Evolutionary conservation across 64 coral and sea anemone genomes (phyloP).

Genomic region (Montipora capricornis): DNA sequence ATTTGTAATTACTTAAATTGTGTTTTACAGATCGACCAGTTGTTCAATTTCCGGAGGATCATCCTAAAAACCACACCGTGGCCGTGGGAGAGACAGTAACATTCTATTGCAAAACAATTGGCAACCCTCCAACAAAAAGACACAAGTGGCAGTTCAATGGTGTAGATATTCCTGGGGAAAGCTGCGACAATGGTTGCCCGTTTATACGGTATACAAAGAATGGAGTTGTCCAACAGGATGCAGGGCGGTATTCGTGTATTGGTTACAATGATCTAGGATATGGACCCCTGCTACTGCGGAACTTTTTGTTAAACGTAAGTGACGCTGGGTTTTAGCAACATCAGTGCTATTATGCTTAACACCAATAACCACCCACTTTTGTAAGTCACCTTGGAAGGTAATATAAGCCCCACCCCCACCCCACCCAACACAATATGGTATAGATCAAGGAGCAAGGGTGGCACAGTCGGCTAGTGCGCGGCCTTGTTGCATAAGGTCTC

Average conservation of each 20-base stretch:
- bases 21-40: slow-evolving; percentile 81
- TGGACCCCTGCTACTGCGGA: slow-evolving; percentile 67
- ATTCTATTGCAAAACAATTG: slow-evolving; percentile 78
- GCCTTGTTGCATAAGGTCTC: too few relatives aligned
- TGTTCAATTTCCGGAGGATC: slow-evolving; percentile 63
- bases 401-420: too few relatives aligned
- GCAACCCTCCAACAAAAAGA: slow-evolving; percentile 49
- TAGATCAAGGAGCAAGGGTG: too few relatives aligned
- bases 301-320: slow-evolving; percentile 81
- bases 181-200: background rate
- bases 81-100: slow-evolving; percentile 28
- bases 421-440: too few relatives aligned
- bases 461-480: too few relatives aligned
- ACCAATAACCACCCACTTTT: too few relatives aligned
- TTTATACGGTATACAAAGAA: background rate
- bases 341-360: too few relatives aligned
- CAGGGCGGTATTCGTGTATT: slow-evolving; percentile 78
- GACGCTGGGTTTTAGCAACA: background rate
- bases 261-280: slow-evolving; percentile 68
- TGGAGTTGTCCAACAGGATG: slow-evolving; percentile 20
- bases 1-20: too few relatives aligned
- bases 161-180: slow-evolving; percentile 40
- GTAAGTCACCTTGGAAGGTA: too few relatives aligned
- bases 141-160: slow-evolving; percentile 83
- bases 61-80: slow-evolving; percentile 82